A percentile compares a stretch with the other conserved stretches of the same genome.
Evolutionary conservation across 2,888 invertebrate genomes (phyloP).

Genomic region (Pseudoips prasinana): DNA sequence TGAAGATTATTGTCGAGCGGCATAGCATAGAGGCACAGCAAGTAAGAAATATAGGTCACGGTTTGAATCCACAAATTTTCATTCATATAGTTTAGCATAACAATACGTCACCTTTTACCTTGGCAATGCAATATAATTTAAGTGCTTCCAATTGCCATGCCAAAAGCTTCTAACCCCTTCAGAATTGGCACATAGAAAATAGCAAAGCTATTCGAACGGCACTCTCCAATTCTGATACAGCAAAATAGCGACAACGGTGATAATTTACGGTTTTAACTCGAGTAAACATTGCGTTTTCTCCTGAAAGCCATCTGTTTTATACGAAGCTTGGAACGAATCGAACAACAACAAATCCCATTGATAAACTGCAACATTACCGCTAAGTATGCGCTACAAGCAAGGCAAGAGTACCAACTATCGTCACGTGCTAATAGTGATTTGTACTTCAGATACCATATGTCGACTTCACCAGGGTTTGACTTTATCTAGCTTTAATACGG

Average conservation of each 20-base stretch:
- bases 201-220: no score
- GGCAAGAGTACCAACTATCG: slow-evolving; percentile 51
- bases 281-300: slow-evolving; percentile 3
- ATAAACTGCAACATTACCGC: slow-evolving; percentile 39
- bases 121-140: not conserved
- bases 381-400: slow-evolving; percentile 40
- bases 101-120: slow-evolving; percentile 1
- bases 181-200: no score
- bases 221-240: slow-evolving; percentile 3
- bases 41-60: no score
- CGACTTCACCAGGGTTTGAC: slow-evolving; percentile 11
- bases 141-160: not conserved
- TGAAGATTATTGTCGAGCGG: no score
- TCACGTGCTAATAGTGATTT: slow-evolving; percentile 62
- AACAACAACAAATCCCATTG: slow-evolving; percentile 38
- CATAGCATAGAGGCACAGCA: no score
- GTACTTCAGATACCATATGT: slow-evolving; percentile 51
- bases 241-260: slow-evolving; percentile 2
- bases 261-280: slow-evolving; percentile 5
- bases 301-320: slow-evolving; percentile 9
- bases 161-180: not conserved
- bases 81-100: no score
- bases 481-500: slow-evolving; percentile 31
- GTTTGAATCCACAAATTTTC: no score
- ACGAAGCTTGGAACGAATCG: not conserved